Percentiles rank a stretch among this genome's conserved stretches.
These are phyloP conservation scores for Orussus abietinus DNA, from an alignment of 1,140 invertebrate genomes.

Conservation along the genomic window DNA sequence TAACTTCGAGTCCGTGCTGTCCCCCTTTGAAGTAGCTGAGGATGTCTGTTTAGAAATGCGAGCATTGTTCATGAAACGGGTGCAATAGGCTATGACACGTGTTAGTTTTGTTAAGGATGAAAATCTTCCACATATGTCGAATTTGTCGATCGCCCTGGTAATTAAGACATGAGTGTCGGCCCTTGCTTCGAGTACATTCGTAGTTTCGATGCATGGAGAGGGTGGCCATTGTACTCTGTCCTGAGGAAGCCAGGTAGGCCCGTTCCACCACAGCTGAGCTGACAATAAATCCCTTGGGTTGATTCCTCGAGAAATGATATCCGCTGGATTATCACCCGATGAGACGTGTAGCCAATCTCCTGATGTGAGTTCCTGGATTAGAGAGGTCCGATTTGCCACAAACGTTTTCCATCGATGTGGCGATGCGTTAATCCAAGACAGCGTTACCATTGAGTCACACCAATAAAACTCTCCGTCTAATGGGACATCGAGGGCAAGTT, in stretches of 20 bases:
- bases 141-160: not conserved
- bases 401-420: constrained; percentile 38
- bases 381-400: constrained; percentile 24
- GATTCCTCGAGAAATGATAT: constrained; percentile 5
- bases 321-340: constrained; percentile 4
- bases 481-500: constrained; percentile 19
- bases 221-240: not conserved
- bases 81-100: not conserved
- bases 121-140: not conserved
- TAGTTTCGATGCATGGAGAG: not conserved
- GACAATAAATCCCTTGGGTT: not conserved
- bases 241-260: not conserved
- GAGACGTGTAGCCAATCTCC: not conserved
- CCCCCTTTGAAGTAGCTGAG: too few relatives aligned
- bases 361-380: constrained; percentile 1
- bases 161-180: not conserved
- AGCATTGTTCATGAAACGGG: not conserved
- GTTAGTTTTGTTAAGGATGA: not conserved
- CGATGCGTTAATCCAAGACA: constrained; percentile 35
- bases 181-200: not conserved
- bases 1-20: not conserved
- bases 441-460: constrained; percentile 42
- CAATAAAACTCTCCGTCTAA: constrained; percentile 30
- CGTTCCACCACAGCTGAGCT: constrained; percentile 3
- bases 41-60: too few relatives aligned